Base-by-base conservation (phyloP, 1,140 invertebrate genomes). In the Bombyx mandarina region DNA sequence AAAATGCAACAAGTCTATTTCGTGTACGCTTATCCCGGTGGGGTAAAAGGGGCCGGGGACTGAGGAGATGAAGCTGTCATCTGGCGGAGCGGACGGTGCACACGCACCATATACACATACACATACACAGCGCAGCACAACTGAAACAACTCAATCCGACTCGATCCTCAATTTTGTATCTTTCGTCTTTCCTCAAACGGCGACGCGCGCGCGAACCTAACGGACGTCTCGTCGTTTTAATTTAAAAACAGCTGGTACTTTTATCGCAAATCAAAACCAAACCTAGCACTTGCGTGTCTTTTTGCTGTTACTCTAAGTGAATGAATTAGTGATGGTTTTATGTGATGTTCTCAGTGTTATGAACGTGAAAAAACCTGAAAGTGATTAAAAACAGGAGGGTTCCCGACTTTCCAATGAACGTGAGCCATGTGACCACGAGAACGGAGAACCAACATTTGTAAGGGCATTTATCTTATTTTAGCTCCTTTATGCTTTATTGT, bases 1-100 rank as follows among this genome's bases (percentile, higher is more conserved):
- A 85, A 81, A 85, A 76, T 64, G 71, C 71, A 76, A 82, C 76
- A 82, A 79, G 77, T 81, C 80, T 82, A 86, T 86, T 83, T 74
- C 56, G 66, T 58, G 56, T 63, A 62, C 62, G 73, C 63, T 71
- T 67, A 73, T 70, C 61, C 67, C 62, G 56, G 54, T 61, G 62
- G 62, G 58, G 58, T 57, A 54, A 57, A 59, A 51, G 56, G 63
- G 59, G 63, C 57, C 63, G 63, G 71, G 70, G 73, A 64, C 66
- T 64, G 66, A 73, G 73, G 73, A 68, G 68, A 73, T 77, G 74
- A 77, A 82, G 79, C 79, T 85, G 79, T 84, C 81, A 82, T 78
- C 78, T 76, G 70, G 60, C 50, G 59, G 61, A 56, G 70, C 58
- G 66, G 61, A 18, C 12, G 12, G 12, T 18, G 12, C 12, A 18